phyloP scores from a whole-genome alignment of 2,888 invertebrate species.

The Himalopsyche kuldschensis region DNA sequence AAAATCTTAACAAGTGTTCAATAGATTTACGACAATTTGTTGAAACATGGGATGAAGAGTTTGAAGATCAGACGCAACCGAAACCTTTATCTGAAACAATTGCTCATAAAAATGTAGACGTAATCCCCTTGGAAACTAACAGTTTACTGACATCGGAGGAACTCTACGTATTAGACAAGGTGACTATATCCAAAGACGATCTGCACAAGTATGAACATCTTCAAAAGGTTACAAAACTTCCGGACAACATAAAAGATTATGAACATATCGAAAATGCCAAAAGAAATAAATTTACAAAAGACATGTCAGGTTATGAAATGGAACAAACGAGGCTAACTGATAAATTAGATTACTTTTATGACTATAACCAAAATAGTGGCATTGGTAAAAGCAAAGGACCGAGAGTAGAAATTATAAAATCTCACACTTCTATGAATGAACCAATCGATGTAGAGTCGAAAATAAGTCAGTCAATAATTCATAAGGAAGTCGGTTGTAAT shows the following conservation, averaged over 20 bases:
- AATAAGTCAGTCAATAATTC: slow-evolving; percentile 59
- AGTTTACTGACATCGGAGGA: slow-evolving; percentile 36
- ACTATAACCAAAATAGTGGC: not conserved
- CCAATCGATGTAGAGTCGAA: slow-evolving; percentile 55
- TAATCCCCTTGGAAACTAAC: not conserved
- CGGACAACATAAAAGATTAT: slow-evolving; percentile 59
- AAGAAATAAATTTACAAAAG: slow-evolving; percentile 1
- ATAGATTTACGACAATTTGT: slow-evolving; percentile 56
- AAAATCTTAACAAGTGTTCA: slow-evolving; percentile 5
- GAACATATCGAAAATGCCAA: slow-evolving; percentile 48
- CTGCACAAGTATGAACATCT: slow-evolving; percentile 58
- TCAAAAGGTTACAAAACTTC: slow-evolving; percentile 57
- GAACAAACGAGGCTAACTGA: not conserved
- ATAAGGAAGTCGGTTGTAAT: slow-evolving; percentile 59
- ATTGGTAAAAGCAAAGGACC: not conserved
- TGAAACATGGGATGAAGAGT: slow-evolving; percentile 60
- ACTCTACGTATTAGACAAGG: slow-evolving; percentile 55
- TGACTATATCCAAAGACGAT: slow-evolving; percentile 57
- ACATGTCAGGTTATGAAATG: not conserved
- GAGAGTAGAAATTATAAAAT: not conserved
- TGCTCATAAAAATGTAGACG: not conserved
- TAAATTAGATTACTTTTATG: not conserved
- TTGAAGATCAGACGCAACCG: slow-evolving; percentile 46
- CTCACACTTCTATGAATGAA: slow-evolving; percentile 21
- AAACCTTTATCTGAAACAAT: not conserved